Evolutionary conservation across 2,888 invertebrate species (phyloP).

Genomic region (Ganaspis brasiliensis): DNA sequence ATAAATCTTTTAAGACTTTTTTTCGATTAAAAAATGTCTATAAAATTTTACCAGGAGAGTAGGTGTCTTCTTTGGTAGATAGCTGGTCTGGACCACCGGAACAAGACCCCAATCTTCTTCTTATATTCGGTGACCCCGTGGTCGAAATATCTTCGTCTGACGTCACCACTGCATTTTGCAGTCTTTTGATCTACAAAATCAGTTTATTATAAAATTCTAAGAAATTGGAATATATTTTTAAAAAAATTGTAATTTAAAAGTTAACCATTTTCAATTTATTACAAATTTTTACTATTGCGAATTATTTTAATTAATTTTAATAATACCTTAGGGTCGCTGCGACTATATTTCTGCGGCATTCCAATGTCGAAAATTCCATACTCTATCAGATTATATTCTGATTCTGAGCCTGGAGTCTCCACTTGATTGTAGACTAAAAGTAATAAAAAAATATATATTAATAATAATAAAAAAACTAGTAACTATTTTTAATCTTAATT

Average conservation of each 20-base stretch:
- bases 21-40: background rate
- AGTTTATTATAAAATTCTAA: conserved; percentile 3
- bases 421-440: conserved; percentile 84
- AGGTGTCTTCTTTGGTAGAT: conserved; percentile 81
- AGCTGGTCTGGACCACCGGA: conserved; percentile 78
- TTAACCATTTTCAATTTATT: no score
- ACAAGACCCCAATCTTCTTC: conserved; percentile 86
- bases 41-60: conserved; percentile 81
- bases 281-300: no score
- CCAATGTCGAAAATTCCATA: conserved; percentile 89
- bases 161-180: conserved; percentile 82
- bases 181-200: conserved; percentile 76
- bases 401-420: conserved; percentile 88
- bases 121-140: conserved; percentile 86
- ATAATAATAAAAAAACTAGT: no score
- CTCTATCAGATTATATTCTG: conserved; percentile 89
- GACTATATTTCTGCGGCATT: conserved; percentile 81
- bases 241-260: conserved; percentile 21
- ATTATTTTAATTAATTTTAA: conserved; percentile 45
- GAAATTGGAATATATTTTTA: background rate
- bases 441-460: background rate
- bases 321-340: conserved; percentile 78
- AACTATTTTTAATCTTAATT: no score
- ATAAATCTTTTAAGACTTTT: no score
- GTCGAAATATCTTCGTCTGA: conserved; percentile 85